Evolutionary conservation across 2,888 invertebrate species (phyloP).

Genomic region (Pyrgus malvae): DNA sequence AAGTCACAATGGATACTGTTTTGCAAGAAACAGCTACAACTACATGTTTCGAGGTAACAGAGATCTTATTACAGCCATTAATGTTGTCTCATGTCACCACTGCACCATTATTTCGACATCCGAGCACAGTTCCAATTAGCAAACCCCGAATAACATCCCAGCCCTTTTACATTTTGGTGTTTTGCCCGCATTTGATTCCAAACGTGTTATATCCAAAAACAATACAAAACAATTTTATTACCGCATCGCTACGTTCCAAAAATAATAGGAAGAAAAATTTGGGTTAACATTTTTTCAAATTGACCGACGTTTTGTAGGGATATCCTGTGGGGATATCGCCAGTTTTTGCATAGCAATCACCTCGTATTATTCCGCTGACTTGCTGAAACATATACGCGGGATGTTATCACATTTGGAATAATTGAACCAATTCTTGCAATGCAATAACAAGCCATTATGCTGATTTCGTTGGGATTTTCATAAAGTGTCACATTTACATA

Average conservation of each 20-base stretch:
- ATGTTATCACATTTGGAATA: background rate
- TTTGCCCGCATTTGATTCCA: background rate
- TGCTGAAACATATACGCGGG: background rate
- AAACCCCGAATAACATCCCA: background rate
- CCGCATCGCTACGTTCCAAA: slow-evolving; percentile 7
- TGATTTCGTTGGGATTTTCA: background rate
- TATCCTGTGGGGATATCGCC: background rate
- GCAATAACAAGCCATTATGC: no score
- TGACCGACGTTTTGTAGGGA: slow-evolving; percentile 2
- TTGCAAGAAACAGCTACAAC: no score
- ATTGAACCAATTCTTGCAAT: background rate
- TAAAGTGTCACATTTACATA: no score
- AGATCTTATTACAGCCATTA: slow-evolving; percentile 65
- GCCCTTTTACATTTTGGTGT: background rate
- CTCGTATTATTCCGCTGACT: background rate
- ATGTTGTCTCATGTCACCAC: slow-evolving; percentile 31
- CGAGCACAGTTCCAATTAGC: slow-evolving; percentile 17
- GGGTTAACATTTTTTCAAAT: slow-evolving; percentile 6
- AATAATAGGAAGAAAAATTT: slow-evolving; percentile 2
- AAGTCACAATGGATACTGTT: no score
- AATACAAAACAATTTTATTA: slow-evolving; percentile 1
- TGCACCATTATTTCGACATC: slow-evolving; percentile 41
- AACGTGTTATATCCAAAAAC: background rate
- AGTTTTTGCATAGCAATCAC: background rate
- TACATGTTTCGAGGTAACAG: no score